Base-by-base conservation (phyloP, 2,113 vertebrate genomes). In the Sander vitreus region DNA sequence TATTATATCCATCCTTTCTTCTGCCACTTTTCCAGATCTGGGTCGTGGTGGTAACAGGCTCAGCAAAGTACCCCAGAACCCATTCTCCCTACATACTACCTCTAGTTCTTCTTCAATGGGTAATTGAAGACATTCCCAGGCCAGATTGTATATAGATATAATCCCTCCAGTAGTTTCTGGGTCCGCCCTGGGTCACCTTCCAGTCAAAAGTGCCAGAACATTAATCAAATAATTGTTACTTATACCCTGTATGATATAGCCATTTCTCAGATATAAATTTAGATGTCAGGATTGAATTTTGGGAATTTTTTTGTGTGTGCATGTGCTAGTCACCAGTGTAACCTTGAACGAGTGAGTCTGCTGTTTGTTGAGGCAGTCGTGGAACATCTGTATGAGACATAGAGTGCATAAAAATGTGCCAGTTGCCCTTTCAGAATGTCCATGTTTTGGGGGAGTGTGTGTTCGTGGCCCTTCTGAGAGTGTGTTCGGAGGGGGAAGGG, bases 401-500 rank as follows among this genome's bases (percentile, higher is more conserved):
- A 63, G 48, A 65, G 68, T 45, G 30, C 25, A 33, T 63, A n/a
- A 23, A 58, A 76, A 76, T 45, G 76, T 60, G 55, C 54, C 68
- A 39, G 65, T 68, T 71, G 77, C 63, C 78, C 73, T 30, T 19
- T 80, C 68, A 72, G 64, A 69, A 30, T 58, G 74, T 58, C 54
- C 65, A 21, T 76, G 78, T 85, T 85, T 80, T 78, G 8, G 25
- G 77, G 71, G 33, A 55, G 77, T 45, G 43, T 47, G 80, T 71
- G 90, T 51, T 50, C 7, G 25, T 58, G 72, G 30, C 72, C 53
- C 47, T 69, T 76, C 65, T 72, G 81, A 53, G 64, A 63, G 73
- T 51, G 57, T 76, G 67, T 43, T 30, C 18, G 51, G 78, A 62
- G 76, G 85, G 87, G 90, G 88, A 76, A 21, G 85, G 90, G 85